Evolutionary conservation across 2,888 invertebrate species (phyloP).

Genomic region (Lacanobia wlatinum): DNA sequence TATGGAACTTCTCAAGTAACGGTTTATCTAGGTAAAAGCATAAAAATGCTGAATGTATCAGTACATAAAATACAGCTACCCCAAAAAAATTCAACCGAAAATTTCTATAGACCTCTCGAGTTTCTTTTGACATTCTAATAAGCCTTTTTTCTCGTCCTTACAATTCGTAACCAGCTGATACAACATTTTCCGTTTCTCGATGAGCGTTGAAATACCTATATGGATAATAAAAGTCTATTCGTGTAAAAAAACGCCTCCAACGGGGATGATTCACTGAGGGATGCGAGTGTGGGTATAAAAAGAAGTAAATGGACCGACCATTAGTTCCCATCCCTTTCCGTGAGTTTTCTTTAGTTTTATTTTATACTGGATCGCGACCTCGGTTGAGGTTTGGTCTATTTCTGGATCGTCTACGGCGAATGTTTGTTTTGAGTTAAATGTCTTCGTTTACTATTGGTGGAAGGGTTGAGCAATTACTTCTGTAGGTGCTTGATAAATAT

Average conservation of each 20-base stretch:
- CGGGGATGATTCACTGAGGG: slow-evolving; percentile 78
- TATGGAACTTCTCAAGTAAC: background rate
- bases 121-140: slow-evolving; percentile 51
- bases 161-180: slow-evolving; percentile 60
- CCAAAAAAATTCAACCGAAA: slow-evolving; percentile 13
- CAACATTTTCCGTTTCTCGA: slow-evolving; percentile 57
- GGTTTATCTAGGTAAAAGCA: background rate
- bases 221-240: slow-evolving; percentile 73
- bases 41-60: background rate
- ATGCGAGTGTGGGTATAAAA: slow-evolving; percentile 76
- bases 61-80: slow-evolving; percentile 26
- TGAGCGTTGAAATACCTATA: slow-evolving; percentile 65
- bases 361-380: slow-evolving; percentile 52
- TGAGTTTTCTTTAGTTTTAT: slow-evolving; percentile 59
- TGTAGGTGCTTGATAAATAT: slow-evolving; percentile 28
- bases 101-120: slow-evolving; percentile 26
- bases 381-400: slow-evolving; percentile 69
- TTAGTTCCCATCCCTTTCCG: slow-evolving; percentile 75
- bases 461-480: slow-evolving; percentile 17
- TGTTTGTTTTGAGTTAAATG: slow-evolving; percentile 38
- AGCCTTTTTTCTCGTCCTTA: slow-evolving; percentile 45
- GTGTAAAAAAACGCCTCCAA: slow-evolving; percentile 68
- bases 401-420: slow-evolving; percentile 30
- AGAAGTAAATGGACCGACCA: slow-evolving; percentile 80
- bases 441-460: slow-evolving; percentile 11